A percentile compares a stretch with the other conserved stretches of the same genome.
phyloP scores from a whole-genome alignment of 2,888 invertebrate species.

The Cryptocephalus moraei region DNA sequence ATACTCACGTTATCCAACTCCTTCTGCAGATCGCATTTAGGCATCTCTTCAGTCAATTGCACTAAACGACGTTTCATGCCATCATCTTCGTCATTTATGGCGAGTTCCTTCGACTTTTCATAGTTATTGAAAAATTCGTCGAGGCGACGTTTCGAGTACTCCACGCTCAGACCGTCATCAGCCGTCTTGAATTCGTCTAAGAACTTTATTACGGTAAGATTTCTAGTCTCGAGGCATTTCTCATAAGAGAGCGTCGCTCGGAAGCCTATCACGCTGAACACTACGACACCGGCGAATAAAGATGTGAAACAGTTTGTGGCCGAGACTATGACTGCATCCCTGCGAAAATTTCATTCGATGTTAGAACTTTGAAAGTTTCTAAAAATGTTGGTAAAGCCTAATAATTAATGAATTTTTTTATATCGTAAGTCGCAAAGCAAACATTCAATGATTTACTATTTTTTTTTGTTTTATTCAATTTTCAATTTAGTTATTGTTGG shows the following conservation, averaged over 20 bases:
- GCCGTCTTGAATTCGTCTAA: constrained; percentile 38
- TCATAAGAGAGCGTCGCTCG: constrained; percentile 81
- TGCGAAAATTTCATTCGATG: too few species aligned
- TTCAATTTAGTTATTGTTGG: too few species aligned
- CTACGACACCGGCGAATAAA: constrained; percentile 93
- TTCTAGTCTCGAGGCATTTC: constrained; percentile 56
- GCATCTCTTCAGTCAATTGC: constrained; percentile 45
- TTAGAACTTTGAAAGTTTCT: too few species aligned
- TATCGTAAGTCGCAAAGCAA: too few species aligned
- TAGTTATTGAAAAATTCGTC: constrained; percentile 34
- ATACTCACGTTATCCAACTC: constrained; percentile 78
- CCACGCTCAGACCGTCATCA: constrained; percentile 31
- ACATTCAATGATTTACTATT: too few species aligned
- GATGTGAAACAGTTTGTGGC: constrained; percentile 90
- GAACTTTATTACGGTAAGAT: constrained; percentile 47
- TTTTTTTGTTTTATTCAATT: too few species aligned
- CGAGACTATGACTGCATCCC: constrained; percentile 88
- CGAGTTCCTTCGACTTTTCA: too few species aligned
- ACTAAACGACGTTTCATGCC: constrained; percentile 49
- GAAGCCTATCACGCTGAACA: constrained; percentile 91
- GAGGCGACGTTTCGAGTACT: constrained; percentile 48
- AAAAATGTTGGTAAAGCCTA: too few species aligned
- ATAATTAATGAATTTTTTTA: too few species aligned
- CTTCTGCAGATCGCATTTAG: constrained; percentile 72
- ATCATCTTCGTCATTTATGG: constrained; percentile 28